Evolutionary conservation across 1,140 invertebrate genomes (phyloP).

Genomic region (Zaprionus tsacasi): DNA sequence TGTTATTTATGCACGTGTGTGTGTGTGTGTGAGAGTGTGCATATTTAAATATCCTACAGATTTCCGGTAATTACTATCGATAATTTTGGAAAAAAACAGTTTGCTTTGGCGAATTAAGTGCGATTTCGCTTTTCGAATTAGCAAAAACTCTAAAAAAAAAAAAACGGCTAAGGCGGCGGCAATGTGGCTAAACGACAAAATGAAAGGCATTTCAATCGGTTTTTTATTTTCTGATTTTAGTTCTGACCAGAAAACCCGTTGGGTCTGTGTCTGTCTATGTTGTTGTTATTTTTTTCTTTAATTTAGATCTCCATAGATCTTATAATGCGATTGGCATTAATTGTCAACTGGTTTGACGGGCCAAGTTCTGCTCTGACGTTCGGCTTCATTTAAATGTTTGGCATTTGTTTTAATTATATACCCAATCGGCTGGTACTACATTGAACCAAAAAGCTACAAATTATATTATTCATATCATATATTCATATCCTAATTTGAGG

Average conservation of each 20-base stretch:
- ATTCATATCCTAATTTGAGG: background rate
- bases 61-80: conserved; percentile 63
- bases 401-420: conserved; percentile 60
- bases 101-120: background rate
- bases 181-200: background rate
- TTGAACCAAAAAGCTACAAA: background rate
- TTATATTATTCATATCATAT: background rate
- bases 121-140: conserved; percentile 3
- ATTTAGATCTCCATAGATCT: conserved; percentile 46
- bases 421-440: conserved; percentile 11
- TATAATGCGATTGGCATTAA: conserved; percentile 62
- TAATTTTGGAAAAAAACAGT: conserved; percentile 6
- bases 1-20: conserved; percentile 1
- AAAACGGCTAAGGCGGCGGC: background rate
- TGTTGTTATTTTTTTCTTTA: conserved; percentile 7
- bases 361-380: conserved; percentile 61
- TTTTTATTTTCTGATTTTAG: conserved; percentile 27
- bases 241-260: conserved; percentile 44
- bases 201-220: conserved; percentile 29
- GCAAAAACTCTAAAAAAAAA: background rate
- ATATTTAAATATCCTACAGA: conserved; percentile 50
- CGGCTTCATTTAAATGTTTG: conserved; percentile 51
- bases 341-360: conserved; percentile 77
- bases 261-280: conserved; percentile 19
- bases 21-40: conserved; percentile 1